Conservation (phyloP, 1,140 invertebrate genomes). For the Brachionus plicatilis region DNA sequence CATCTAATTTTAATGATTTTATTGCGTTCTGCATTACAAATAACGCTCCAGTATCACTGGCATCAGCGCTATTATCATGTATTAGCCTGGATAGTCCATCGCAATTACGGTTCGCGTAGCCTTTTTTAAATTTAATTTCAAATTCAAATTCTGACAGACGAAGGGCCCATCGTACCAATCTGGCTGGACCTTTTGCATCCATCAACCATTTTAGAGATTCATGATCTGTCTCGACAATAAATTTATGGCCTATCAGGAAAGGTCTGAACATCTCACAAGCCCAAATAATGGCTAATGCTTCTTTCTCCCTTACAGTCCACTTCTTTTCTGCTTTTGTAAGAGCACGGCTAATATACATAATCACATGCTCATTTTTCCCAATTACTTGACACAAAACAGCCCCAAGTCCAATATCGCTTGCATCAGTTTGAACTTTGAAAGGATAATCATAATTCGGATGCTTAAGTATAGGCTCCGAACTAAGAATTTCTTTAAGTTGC, state of each 20-base stretch:
- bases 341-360: not conserved
- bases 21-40: no score
- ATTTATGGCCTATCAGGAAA: not conserved
- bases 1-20: no score
- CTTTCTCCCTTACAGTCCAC: not conserved
- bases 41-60: no score
- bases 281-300: not conserved
- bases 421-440: conserved; percentile 42
- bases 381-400: conserved; percentile 42
- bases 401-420: conserved; percentile 24
- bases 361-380: not conserved
- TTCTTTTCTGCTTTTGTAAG: not conserved
- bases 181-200: no score
- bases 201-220: conserved; percentile 38
- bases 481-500: not conserved
- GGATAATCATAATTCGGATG: not conserved
- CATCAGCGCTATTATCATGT: no score
- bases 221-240: conserved; percentile 42
- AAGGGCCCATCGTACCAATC: conserved; percentile 50
- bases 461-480: not conserved
- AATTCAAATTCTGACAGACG: conserved; percentile 57
- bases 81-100: no score
- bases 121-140: conserved; percentile 52
- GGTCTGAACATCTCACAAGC: not conserved
- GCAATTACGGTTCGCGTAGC: conserved; percentile 45